phyloP scores from a whole-genome alignment of 2,888 invertebrate species.

The Nephrotoma appendiculata region DNA sequence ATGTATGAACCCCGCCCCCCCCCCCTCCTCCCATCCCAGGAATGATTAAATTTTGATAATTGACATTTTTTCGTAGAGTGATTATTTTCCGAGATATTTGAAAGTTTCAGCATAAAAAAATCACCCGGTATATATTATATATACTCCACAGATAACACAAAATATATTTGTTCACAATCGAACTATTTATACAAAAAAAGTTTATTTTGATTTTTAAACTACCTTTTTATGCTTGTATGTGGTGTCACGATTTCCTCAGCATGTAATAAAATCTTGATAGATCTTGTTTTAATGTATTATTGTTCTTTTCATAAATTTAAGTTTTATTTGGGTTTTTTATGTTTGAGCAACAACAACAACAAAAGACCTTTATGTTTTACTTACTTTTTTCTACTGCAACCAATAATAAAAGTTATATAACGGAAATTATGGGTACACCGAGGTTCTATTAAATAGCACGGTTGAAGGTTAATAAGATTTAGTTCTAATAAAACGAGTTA shows the following conservation, averaged over 20 bases:
- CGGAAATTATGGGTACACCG: background rate
- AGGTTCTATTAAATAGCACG: background rate
- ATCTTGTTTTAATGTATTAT: background rate
- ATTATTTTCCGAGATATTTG: too few species aligned
- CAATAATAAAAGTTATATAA: background rate
- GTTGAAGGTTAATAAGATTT: background rate
- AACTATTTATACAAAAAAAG: background rate
- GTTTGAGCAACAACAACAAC: background rate
- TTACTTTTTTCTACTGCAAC: background rate
- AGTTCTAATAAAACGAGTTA: background rate
- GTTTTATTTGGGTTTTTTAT: background rate
- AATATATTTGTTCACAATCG: background rate
- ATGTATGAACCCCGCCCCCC: too few species aligned
- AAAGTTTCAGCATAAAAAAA: too few species aligned
- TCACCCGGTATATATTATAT: too few species aligned
- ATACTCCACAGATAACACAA: background rate
- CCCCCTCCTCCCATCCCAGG: too few species aligned
- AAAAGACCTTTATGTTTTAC: background rate
- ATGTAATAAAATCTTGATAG: background rate
- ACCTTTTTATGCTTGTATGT: background rate
- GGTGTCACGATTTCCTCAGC: background rate
- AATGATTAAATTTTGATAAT: too few species aligned
- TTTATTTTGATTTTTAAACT: background rate
- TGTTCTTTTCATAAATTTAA: background rate
- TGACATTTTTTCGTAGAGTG: too few species aligned